These are phyloP conservation scores for Oxytorus armatus DNA, from an alignment of 2,888 invertebrate genomes.

Conservation along the genomic window DNA sequence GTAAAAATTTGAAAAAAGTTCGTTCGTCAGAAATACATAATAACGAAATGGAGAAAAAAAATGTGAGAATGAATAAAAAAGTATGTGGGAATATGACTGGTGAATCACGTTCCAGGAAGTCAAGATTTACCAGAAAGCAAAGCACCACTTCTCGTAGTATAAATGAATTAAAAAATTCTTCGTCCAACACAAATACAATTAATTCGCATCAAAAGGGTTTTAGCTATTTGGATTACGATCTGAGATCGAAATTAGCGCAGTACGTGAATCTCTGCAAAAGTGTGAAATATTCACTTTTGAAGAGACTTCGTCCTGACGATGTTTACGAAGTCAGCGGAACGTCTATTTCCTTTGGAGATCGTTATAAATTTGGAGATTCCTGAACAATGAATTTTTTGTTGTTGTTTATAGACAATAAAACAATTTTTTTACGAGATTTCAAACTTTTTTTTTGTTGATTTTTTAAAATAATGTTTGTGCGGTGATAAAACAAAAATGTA, in stretches of 20 bases:
- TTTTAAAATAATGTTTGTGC: neutral
- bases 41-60: neutral
- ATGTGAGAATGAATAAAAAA: neutral
- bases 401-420: neutral
- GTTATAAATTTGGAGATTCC: constrained; percentile 28
- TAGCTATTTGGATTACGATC: constrained; percentile 66
- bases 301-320: constrained; percentile 67
- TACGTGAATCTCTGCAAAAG: constrained; percentile 75
- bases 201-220: constrained; percentile 17
- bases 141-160: neutral
- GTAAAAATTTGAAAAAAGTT: constrained; percentile 1
- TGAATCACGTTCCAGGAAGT: neutral
- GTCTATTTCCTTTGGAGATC: constrained; percentile 55
- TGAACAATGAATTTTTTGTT: neutral
- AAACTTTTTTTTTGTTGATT: neutral
- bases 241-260: constrained; percentile 72
- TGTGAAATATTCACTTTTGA: constrained; percentile 71
- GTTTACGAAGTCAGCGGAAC: constrained; percentile 66
- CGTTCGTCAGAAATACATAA: neutral
- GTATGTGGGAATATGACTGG: neutral
- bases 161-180: neutral
- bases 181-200: neutral
- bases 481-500: neutral
- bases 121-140: neutral
- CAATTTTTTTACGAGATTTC: constrained; percentile 26